phyloP scores from a whole-genome alignment of 2,113 vertebrate species.

The Osmerus mordax region DNA sequence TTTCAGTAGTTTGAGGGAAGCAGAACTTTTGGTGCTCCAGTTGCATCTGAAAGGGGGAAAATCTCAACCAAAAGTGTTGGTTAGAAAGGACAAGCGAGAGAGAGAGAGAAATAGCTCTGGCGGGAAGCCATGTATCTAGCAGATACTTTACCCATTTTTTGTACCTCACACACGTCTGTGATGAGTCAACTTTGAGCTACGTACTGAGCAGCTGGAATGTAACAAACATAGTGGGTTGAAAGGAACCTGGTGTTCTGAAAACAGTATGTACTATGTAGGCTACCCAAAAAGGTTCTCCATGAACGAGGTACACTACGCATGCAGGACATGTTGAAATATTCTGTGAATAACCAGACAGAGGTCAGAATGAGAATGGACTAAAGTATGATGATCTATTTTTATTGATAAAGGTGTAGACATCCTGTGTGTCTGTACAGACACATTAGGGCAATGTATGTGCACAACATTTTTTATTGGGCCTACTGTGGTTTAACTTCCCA shows the following conservation, averaged over 20 bases:
- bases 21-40: too few species aligned
- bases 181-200: constrained; percentile 69
- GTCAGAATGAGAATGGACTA: not conserved
- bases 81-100: constrained; percentile 31
- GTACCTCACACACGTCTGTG: constrained; percentile 58
- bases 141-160: constrained; percentile 53
- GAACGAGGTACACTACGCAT: not conserved
- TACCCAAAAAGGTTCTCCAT: constrained; percentile 24
- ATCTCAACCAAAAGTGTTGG: constrained; percentile 14
- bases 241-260: constrained; percentile 23
- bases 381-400: not conserved
- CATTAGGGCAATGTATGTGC: not conserved
- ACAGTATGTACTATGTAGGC: constrained; percentile 60
- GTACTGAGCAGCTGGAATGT: constrained; percentile 56
- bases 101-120: constrained; percentile 8
- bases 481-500: constrained; percentile 38
- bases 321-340: constrained; percentile 14
- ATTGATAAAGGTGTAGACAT: not conserved
- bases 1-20: too few species aligned
- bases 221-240: constrained; percentile 37
- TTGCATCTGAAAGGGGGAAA: not conserved
- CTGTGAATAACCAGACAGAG: not conserved
- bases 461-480: not conserved
- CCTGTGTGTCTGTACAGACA: not conserved
- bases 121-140: constrained; percentile 19